These are phyloP conservation scores for Hydrochoerus hydrochaeris DNA, from an alignment of 2,113 vertebrate species.

Conservation along the genomic window DNA sequence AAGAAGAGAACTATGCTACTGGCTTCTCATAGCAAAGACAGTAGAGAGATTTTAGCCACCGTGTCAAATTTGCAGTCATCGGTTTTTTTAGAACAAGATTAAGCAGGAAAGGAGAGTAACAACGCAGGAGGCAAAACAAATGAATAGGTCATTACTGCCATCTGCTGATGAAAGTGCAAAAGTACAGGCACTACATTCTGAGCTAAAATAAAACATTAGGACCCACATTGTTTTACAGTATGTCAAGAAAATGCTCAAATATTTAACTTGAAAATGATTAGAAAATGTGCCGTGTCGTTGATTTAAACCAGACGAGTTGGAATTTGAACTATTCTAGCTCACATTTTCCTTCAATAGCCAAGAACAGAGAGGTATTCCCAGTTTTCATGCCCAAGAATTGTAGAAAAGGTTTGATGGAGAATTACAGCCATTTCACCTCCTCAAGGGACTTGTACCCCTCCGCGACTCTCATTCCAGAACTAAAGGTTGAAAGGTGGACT, in stretches of 20 bases:
- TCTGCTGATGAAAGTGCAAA: background rate
- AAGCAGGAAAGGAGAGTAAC: background rate
- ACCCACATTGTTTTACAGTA: background rate
- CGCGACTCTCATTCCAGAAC: background rate
- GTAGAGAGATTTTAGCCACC: background rate
- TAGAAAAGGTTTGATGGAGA: background rate
- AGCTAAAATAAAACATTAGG: background rate
- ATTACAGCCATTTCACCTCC: background rate
- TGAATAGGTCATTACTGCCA: background rate
- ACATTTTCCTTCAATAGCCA: background rate
- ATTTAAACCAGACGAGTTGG: background rate
- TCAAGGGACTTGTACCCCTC: accelerated
- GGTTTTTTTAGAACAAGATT: background rate
- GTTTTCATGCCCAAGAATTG: background rate
- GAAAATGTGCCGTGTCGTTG: background rate
- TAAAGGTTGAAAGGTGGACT: background rate
- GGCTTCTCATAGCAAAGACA: background rate
- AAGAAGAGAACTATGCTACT: background rate
- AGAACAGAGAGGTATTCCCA: background rate
- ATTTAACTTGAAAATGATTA: background rate
- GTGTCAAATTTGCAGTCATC: background rate
- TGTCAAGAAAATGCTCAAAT: background rate
- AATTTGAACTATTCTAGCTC: background rate
- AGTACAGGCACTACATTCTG: background rate
- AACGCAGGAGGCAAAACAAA: background rate